These are phyloP conservation scores for Nothobranchius kuhntae DNA, from an alignment of 2,113 vertebrate genomes.

Conservation along the genomic window DNA sequence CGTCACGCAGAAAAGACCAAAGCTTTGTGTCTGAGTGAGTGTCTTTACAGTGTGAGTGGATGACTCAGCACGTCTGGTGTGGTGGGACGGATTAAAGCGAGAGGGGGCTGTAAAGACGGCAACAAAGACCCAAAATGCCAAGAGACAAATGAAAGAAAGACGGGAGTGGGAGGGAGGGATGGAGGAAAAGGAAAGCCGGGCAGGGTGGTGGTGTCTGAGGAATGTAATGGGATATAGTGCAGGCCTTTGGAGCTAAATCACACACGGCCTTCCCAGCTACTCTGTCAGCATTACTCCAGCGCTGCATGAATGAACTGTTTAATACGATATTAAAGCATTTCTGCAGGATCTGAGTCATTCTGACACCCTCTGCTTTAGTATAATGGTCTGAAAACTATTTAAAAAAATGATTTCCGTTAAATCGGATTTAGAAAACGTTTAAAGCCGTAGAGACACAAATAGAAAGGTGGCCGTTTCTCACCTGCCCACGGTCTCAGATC, in stretches of 20 bases:
- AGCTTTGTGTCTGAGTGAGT: constrained; percentile 19
- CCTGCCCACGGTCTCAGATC: constrained; percentile 76
- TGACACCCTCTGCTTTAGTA: too few species aligned
- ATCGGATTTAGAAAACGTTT: too few species aligned
- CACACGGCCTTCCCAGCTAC: constrained; percentile 12
- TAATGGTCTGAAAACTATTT: too few species aligned
- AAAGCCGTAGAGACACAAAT: background rate
- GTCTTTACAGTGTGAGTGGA: constrained; percentile 28
- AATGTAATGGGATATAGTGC: constrained; percentile 51
- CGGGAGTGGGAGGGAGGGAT: constrained; percentile 11
- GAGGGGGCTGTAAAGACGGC: constrained; percentile 22
- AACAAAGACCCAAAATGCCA: constrained; percentile 28
- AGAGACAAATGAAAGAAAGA: constrained; percentile 45
- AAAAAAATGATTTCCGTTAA: too few species aligned
- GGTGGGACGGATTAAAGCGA: constrained; percentile 26
- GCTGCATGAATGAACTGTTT: too few species aligned
- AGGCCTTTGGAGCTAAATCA: constrained; percentile 45
- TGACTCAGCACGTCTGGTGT: constrained; percentile 58
- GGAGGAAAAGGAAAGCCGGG: constrained; percentile 8
- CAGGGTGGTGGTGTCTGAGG: constrained; percentile 42
- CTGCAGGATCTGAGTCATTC: too few species aligned
- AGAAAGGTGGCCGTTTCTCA: constrained; percentile 40
- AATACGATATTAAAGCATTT: too few species aligned
- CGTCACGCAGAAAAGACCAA: background rate
- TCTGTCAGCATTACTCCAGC: too few species aligned